Percentiles rank a stretch among this genome's conserved stretches.
Evolutionary conservation across 2,113 vertebrate genomes (phyloP).

Genomic region (Pleuronectes platessa): DNA sequence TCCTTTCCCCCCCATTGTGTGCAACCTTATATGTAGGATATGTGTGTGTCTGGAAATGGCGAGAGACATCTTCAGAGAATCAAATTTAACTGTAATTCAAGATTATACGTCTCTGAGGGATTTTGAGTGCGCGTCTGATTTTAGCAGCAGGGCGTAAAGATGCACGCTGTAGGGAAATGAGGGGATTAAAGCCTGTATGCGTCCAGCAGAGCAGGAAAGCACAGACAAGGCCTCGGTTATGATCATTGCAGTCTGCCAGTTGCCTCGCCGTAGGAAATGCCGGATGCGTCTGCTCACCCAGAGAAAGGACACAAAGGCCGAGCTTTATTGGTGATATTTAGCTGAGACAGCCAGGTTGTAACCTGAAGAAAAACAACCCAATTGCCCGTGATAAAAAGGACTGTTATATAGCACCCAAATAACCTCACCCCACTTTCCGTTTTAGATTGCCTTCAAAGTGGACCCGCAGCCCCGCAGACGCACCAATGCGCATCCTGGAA

Average conservation of each 20-base stretch:
- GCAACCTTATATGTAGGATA: neutral
- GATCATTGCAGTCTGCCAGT: constrained; percentile 91
- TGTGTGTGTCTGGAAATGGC: neutral
- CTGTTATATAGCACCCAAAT: constrained; percentile 79
- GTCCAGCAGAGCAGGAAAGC: constrained; percentile 43
- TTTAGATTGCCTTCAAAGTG: constrained; percentile 67
- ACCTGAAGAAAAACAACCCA: constrained; percentile 84
- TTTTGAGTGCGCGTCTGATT: neutral
- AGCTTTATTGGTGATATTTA: constrained; percentile 86
- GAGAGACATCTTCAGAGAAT: neutral
- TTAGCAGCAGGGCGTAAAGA: constrained; percentile 22
- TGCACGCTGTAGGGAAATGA: constrained; percentile 15
- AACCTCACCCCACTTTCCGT: constrained; percentile 68
- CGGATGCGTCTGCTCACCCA: constrained; percentile 79
- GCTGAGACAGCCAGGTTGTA: constrained; percentile 83
- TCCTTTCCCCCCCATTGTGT: neutral
- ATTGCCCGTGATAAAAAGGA: constrained; percentile 82
- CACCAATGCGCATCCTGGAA: constrained; percentile 45
- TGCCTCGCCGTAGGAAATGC: constrained; percentile 75
- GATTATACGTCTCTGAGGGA: too few relatives aligned
- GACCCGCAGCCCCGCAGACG: constrained; percentile 27
- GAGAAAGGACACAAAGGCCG: constrained; percentile 78
- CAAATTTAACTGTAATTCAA: neutral
- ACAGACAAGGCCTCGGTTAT: constrained; percentile 96
- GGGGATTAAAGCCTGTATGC: constrained; percentile 34